phyloP scores from a whole-genome alignment of 1,140 invertebrate genomes.

The Bombus difficillimus region DNA sequence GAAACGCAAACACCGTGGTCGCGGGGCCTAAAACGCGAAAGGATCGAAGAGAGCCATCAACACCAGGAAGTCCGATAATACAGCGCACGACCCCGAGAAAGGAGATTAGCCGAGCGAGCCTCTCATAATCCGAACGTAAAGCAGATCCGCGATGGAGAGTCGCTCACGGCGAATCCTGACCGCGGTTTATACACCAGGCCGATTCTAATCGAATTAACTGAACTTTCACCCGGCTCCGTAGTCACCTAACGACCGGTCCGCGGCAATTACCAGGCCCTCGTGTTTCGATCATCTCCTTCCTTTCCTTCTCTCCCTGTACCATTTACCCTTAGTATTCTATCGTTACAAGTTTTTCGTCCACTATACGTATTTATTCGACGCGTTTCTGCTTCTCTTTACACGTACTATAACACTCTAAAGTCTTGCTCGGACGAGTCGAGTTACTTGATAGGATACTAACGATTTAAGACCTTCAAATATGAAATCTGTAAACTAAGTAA shows the following conservation, averaged over 20 bases:
- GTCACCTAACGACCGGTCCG: conserved; percentile 59
- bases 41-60: conserved; percentile 41
- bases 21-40: conserved; percentile 15
- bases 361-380: too few species aligned
- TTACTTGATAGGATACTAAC: background rate
- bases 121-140: conserved; percentile 58
- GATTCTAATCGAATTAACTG: conserved; percentile 77
- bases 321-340: background rate
- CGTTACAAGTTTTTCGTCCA: background rate
- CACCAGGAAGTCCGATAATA: conserved; percentile 55
- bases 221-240: conserved; percentile 73
- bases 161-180: conserved; percentile 69
- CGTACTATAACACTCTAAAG: too few species aligned
- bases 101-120: conserved; percentile 34
- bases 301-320: conserved; percentile 14
- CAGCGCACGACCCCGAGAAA: conserved; percentile 40
- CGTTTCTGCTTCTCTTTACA: too few species aligned
- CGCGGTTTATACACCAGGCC: conserved; percentile 63
- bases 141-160: conserved; percentile 51
- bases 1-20: background rate
- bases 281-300: conserved; percentile 36
- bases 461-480: background rate
- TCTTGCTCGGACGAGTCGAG: background rate
- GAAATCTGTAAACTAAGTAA: background rate
- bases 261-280: conserved; percentile 67